These are phyloP conservation scores for Australoheros facetus DNA, from an alignment of 2,797 vertebrate genomes.

Conservation along the genomic window DNA sequence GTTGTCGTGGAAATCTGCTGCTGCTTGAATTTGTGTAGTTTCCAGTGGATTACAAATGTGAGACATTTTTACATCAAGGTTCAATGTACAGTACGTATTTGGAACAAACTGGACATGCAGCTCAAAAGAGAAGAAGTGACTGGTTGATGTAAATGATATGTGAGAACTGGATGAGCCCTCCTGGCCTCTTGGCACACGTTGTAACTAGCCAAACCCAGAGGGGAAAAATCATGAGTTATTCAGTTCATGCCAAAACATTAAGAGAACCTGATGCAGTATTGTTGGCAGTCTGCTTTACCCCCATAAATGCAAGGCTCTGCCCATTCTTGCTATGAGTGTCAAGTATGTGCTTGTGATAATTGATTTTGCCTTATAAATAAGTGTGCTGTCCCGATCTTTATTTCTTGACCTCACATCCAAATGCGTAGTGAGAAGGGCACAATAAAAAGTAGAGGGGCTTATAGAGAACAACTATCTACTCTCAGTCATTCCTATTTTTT, in stretches of 20 bases:
- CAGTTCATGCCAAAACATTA: constrained; percentile 26
- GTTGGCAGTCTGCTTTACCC: constrained; percentile 8
- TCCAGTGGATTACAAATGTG: background rate
- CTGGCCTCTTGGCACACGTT: background rate
- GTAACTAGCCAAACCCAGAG: constrained; percentile 2
- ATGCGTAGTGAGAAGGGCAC: background rate
- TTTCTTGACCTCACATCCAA: background rate
- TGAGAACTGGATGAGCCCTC: background rate
- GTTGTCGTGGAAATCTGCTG: background rate
- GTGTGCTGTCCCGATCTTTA: constrained; percentile 1
- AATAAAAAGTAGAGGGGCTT: background rate
- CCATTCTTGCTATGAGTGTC: constrained; percentile 37
- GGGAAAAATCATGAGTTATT: constrained; percentile 1
- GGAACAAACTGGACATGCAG: background rate
- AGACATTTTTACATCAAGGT: background rate
- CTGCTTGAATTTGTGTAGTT: background rate
- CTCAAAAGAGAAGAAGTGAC: background rate
- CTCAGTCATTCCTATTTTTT: background rate
- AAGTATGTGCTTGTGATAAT: constrained; percentile 38
- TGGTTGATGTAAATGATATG: background rate
- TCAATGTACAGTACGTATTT: background rate
- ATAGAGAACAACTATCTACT: background rate
- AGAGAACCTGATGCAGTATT: constrained; percentile 14
- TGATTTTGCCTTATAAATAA: constrained; percentile 8
- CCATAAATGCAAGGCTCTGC: constrained; percentile 7